Conservation (phyloP, 1,140 invertebrate genomes). For the Oryzaephilus surinamensis region DNA sequence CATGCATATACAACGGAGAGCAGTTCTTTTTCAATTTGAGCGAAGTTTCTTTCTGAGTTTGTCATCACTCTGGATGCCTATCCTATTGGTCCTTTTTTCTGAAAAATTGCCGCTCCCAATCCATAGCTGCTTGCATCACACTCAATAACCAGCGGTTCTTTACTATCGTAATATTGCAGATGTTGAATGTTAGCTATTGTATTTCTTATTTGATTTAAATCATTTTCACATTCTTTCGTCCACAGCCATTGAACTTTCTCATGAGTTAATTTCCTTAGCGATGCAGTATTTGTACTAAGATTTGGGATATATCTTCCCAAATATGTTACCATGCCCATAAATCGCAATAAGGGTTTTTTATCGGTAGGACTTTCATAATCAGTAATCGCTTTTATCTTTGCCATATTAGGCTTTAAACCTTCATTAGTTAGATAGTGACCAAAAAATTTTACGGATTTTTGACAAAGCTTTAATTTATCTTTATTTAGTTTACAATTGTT, state of each 20-base stretch:
- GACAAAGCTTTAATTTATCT: too few relatives aligned
- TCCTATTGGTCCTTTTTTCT: slow-evolving; percentile 26
- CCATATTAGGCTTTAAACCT: slow-evolving; percentile 27
- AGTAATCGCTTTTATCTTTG: slow-evolving; percentile 23
- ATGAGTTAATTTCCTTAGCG: slow-evolving; percentile 22
- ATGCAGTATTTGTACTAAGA: slow-evolving; percentile 22
- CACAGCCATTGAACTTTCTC: slow-evolving; percentile 21
- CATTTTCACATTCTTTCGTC: slow-evolving; percentile 13
- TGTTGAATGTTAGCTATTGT: slow-evolving; percentile 17
- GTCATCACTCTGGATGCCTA: slow-evolving; percentile 32
- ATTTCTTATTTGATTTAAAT: slow-evolving; percentile 22
- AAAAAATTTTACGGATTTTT: too few relatives aligned
- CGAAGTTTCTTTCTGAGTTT: slow-evolving; percentile 26
- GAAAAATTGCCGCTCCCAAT: slow-evolving; percentile 29
- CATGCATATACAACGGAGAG: slow-evolving; percentile 22
- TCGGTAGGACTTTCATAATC: slow-evolving; percentile 23
- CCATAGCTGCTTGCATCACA: slow-evolving; percentile 29
- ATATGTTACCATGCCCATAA: slow-evolving; percentile 36
- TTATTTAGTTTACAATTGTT: too few relatives aligned
- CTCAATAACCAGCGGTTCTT: slow-evolving; percentile 20
- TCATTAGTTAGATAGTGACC: slow-evolving; percentile 27
- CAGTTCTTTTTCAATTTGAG: slow-evolving; percentile 38
- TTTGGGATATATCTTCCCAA: slow-evolving; percentile 31
- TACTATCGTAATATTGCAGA: slow-evolving; percentile 22
- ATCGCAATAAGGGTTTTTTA: slow-evolving; percentile 27